A percentile compares a stretch with the other conserved stretches of the same genome.
These are phyloP conservation scores for Rotaria sp. DNA, from an alignment of 2,888 invertebrate species.

Conservation along the genomic window DNA sequence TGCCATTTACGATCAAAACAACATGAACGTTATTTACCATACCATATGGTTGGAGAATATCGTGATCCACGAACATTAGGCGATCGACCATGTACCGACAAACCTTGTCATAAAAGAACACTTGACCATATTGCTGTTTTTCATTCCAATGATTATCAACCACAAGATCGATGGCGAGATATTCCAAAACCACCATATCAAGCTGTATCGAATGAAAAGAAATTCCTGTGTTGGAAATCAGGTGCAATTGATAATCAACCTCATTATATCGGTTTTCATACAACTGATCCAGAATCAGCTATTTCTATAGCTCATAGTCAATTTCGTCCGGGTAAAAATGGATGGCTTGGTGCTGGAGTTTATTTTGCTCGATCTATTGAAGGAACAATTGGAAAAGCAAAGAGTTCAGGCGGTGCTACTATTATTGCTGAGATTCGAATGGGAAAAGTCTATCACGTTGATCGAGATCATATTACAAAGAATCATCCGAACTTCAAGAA, in stretches of 20 bases:
- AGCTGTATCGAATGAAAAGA: neutral
- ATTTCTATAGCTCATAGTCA: neutral
- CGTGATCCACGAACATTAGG: neutral
- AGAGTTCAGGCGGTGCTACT: neutral
- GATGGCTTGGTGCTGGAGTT: neutral
- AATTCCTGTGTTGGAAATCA: neutral
- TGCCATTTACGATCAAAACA: neutral
- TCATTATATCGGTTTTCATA: constrained; percentile 1
- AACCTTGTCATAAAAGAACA: neutral
- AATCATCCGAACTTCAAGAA: neutral
- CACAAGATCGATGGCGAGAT: neutral
- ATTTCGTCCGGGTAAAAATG: neutral
- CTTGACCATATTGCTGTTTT: neutral
- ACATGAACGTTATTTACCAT: neutral
- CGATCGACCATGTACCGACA: neutral
- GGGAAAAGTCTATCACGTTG: neutral
- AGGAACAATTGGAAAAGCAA: neutral
- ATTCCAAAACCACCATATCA: neutral
- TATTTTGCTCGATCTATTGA: neutral
- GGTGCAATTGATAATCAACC: neutral
- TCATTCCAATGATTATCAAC: neutral
- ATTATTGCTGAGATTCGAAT: neutral
- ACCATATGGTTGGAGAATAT: neutral
- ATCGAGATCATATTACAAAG: neutral
- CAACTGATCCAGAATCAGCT: neutral